A percentile compares a stretch with the other conserved stretches of the same genome.
These are phyloP conservation scores for Athalia cordata DNA, from an alignment of 2,888 invertebrate genomes.

Conservation along the genomic window DNA sequence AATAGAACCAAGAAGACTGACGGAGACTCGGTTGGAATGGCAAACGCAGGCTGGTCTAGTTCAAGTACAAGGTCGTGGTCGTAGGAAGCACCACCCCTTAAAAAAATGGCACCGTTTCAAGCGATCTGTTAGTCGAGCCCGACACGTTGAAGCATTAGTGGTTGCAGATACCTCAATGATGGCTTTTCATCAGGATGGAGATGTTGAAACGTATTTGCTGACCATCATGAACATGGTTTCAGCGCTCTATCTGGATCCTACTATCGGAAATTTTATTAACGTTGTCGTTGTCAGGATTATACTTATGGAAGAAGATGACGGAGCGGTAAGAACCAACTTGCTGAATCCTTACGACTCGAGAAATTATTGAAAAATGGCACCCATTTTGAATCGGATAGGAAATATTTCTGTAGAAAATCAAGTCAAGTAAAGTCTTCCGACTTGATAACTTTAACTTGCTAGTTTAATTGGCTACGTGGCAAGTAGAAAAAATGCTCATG, in stretches of 20 bases:
- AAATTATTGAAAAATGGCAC: too few species aligned
- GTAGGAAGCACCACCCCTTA: slow-evolving; percentile 57
- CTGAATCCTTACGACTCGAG: not conserved
- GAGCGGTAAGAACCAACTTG: slow-evolving; percentile 71
- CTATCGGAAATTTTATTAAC: slow-evolving; percentile 92
- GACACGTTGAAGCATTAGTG: slow-evolving; percentile 89
- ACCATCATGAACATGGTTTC: slow-evolving; percentile 96
- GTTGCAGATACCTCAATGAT: slow-evolving; percentile 93
- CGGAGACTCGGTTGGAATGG: slow-evolving; percentile 77
- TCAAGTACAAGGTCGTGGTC: slow-evolving; percentile 74
- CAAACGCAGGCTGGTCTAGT: slow-evolving; percentile 75
- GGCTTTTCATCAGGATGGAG: slow-evolving; percentile 87
- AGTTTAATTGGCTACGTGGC: too few species aligned
- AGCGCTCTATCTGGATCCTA: slow-evolving; percentile 89
- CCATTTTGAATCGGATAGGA: too few species aligned
- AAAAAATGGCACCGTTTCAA: slow-evolving; percentile 64
- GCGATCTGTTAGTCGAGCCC: slow-evolving; percentile 84
- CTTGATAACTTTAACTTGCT: too few species aligned
- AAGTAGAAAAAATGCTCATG: too few species aligned
- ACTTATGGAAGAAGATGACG: slow-evolving; percentile 81
- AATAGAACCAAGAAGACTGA: slow-evolving; percentile 67
- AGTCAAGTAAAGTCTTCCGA: too few species aligned
- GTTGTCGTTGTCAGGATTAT: slow-evolving; percentile 92
- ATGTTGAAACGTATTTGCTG: slow-evolving; percentile 89
- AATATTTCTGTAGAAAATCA: too few species aligned